Evolutionary conservation across 2,888 invertebrate species (phyloP).

Genomic region (Drosophila acutilabella): DNA sequence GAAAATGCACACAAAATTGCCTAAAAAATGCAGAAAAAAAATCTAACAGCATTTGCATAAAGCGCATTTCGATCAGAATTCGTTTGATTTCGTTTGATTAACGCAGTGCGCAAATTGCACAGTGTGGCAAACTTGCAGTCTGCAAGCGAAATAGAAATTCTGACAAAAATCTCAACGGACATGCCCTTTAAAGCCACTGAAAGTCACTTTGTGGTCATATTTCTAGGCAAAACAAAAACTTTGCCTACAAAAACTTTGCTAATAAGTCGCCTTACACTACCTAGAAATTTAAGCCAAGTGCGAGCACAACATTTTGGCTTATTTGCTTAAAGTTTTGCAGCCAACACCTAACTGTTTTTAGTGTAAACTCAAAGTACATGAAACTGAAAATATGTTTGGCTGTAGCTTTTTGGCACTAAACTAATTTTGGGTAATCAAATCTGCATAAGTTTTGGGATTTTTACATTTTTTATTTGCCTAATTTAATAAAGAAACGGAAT

Average conservation of each 20-base stretch:
- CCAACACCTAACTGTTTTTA: no score
- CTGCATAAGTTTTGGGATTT: no score
- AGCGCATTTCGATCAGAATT: constrained; percentile 3
- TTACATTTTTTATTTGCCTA: no score
- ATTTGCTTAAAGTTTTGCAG: no score
- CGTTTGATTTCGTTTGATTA: background rate
- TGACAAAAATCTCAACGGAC: no score
- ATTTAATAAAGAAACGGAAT: no score
- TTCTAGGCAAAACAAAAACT: background rate
- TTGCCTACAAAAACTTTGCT: background rate
- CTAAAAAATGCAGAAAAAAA: background rate
- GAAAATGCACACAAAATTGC: constrained; percentile 11
- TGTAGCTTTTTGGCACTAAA: no score
- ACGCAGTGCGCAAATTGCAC: background rate
- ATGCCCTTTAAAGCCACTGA: background rate
- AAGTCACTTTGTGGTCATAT: constrained; percentile 3
- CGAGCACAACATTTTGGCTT: no score
- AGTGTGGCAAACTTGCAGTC: background rate
- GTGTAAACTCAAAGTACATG: no score
- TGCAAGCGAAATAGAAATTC: no score
- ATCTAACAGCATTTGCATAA: constrained; percentile 17
- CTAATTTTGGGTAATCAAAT: no score
- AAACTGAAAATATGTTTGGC: no score
- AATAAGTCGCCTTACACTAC: background rate
- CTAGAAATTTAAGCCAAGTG: background rate